Base-by-base conservation (phyloP, 2,113 vertebrate species). In the Scartelaos histophorus region DNA sequence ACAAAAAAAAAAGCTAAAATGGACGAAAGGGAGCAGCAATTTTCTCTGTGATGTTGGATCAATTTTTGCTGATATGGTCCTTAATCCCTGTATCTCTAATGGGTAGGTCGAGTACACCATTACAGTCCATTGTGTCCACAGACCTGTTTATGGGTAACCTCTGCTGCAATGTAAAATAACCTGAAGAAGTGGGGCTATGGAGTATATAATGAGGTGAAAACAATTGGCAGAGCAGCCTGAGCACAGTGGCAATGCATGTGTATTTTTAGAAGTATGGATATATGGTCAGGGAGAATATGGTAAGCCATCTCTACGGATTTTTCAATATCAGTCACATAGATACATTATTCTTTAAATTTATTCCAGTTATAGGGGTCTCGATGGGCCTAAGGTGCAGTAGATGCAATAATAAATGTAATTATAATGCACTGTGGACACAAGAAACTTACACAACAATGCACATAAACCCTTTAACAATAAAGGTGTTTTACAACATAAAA, bases 21-120 rank as follows among this genome's bases (percentile, higher is more conserved):
- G 64, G 73, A 65, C 12, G 69, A 70, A 77, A 34, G 1, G 2
- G 54, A 68, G 68, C 22, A 29, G 77, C 22, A 78, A 66, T 81
- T 77, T 87, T 69, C 69, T 29, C 69, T 81, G 38, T 76, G 49
- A 78, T 71, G 54, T 51, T 51, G 66, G 72, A 69, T 78, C n/a
- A 56, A 62, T 85, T 86, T 82, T 47, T 72, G 13, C 61, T 53
- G 13, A 38, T 73, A 49, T 68, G 47, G 56, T 29, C 74, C 67
- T 68, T 66, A 60, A 79, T 71, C 54, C 45, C 51, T 45, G 13
- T 58, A 69, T 45, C 24, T 24, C 15, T 70, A 79, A 72, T 9
- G 21, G 34, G 69, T 70, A 58, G 81, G 80, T 46, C 70, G 70
- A 73, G 35, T 70, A 70, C 29, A 67, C 47, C 9, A 70, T 69